Conservation (phyloP, 2,797 vertebrate genomes). For the Selene dorsalis region DNA sequence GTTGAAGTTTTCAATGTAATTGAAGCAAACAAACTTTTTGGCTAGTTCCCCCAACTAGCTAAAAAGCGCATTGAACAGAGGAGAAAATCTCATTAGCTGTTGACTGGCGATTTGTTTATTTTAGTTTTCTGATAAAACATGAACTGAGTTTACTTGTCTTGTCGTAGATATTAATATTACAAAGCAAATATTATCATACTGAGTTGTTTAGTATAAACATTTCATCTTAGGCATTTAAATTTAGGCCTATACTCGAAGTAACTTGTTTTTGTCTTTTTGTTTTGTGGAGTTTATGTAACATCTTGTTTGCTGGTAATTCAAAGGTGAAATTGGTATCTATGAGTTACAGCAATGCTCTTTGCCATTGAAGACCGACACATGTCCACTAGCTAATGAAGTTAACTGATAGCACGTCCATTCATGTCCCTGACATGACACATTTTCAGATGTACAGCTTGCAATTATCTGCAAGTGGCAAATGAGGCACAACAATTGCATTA, state of each 20-base stretch:
- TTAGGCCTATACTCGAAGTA: background rate
- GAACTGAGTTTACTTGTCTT: background rate
- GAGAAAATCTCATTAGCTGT: background rate
- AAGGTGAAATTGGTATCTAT: background rate
- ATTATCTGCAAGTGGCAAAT: conserved; percentile 76
- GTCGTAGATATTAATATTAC: background rate
- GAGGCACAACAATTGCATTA: conserved; percentile 76
- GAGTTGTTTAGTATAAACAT: background rate
- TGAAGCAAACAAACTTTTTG: background rate
- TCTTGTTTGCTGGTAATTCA: background rate
- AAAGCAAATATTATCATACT: no score
- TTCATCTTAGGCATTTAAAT: no score
- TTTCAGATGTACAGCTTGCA: conserved; percentile 59
- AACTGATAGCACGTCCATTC: conserved; percentile 49
- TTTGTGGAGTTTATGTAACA: background rate
- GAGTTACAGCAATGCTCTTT: background rate
- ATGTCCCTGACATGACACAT: conserved; percentile 54
- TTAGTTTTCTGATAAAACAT: background rate
- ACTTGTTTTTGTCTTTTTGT: background rate
- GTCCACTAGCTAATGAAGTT: conserved; percentile 46
- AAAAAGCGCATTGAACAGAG: background rate
- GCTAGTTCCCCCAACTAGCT: background rate
- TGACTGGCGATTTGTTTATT: background rate
- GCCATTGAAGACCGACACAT: conserved; percentile 6
- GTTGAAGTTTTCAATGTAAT: background rate